A percentile compares a stretch with the other conserved stretches of the same genome.
Conservation (phyloP, 2,888 invertebrate species). For the Agonopterix subpropinquella region DNA sequence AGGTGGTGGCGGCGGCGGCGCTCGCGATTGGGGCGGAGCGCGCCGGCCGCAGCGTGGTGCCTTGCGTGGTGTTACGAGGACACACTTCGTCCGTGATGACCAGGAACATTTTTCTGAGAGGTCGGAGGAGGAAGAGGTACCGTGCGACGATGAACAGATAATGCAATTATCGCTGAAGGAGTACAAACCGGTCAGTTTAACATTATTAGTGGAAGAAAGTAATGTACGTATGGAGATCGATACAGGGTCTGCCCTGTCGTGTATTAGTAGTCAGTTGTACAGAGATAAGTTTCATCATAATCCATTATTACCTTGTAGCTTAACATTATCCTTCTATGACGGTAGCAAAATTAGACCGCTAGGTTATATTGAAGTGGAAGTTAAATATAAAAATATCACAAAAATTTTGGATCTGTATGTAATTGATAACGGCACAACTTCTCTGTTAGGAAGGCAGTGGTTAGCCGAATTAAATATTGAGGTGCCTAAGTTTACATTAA, state of each 20-base stretch:
- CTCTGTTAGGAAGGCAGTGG: slow-evolving; percentile 10
- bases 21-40: background rate
- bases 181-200: slow-evolving; percentile 10
- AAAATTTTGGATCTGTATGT: slow-evolving; percentile 9
- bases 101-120: background rate
- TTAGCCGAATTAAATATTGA: slow-evolving; percentile 7
- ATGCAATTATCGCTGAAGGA: background rate
- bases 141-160: background rate
- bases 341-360: slow-evolving; percentile 3
- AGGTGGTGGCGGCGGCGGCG: background rate
- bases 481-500: background rate
- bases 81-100: background rate
- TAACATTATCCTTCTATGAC: slow-evolving; percentile 7
- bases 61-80: background rate
- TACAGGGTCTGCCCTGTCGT: slow-evolving; percentile 9
- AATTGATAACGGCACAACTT: slow-evolving; percentile 6
- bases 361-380: slow-evolving; percentile 3
- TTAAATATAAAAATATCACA: background rate
- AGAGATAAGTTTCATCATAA: slow-evolving; percentile 2
- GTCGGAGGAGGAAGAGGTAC: background rate
- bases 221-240: slow-evolving; percentile 12
- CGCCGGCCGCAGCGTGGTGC: background rate
- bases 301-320: slow-evolving; percentile 7
- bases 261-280: slow-evolving; percentile 7
- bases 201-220: slow-evolving; percentile 2